These are phyloP conservation scores for Trichacis sp. DNA, from an alignment of 2,888 invertebrate genomes.

Conservation along the genomic window DNA sequence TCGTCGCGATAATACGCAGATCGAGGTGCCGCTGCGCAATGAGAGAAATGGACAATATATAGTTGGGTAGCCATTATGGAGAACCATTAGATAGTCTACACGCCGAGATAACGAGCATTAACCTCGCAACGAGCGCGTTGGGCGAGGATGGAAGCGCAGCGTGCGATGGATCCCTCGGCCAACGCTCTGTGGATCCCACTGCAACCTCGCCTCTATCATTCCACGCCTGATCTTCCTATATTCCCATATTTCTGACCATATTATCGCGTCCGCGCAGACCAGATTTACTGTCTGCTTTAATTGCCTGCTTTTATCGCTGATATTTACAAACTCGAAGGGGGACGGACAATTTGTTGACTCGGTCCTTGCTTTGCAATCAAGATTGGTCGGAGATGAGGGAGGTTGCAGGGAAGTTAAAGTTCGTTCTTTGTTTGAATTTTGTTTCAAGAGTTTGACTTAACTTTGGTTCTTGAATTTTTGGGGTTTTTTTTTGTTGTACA, in stretches of 20 bases:
- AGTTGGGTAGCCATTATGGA: conserved; percentile 64
- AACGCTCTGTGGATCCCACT: conserved; percentile 39
- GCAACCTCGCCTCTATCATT: conserved; percentile 31
- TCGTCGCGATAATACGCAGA: conserved; percentile 59
- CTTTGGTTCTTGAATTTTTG: too few species aligned
- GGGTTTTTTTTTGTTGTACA: too few species aligned
- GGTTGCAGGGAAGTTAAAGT: too few species aligned
- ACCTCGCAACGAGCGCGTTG: conserved; percentile 61
- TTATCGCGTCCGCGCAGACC: conserved; percentile 31
- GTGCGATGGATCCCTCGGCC: conserved; percentile 45
- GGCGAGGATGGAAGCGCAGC: conserved; percentile 45
- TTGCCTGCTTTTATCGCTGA: conserved; percentile 5
- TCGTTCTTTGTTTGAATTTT: too few species aligned
- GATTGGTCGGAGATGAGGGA: too few species aligned
- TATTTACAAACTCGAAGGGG: conserved; percentile 13
- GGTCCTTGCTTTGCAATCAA: not conserved
- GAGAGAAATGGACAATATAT: conserved; percentile 66
- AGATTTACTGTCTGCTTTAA: conserved; percentile 23
- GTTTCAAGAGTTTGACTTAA: too few species aligned
- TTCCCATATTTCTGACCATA: conserved; percentile 32
- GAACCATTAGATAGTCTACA: conserved; percentile 68
- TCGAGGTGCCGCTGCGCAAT: conserved; percentile 50
- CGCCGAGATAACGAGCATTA: conserved; percentile 69
- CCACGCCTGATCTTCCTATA: conserved; percentile 33
- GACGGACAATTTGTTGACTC: not conserved